Conservation (phyloP, 2,888 invertebrate genomes). For the Sussaba pulchella region DNA sequence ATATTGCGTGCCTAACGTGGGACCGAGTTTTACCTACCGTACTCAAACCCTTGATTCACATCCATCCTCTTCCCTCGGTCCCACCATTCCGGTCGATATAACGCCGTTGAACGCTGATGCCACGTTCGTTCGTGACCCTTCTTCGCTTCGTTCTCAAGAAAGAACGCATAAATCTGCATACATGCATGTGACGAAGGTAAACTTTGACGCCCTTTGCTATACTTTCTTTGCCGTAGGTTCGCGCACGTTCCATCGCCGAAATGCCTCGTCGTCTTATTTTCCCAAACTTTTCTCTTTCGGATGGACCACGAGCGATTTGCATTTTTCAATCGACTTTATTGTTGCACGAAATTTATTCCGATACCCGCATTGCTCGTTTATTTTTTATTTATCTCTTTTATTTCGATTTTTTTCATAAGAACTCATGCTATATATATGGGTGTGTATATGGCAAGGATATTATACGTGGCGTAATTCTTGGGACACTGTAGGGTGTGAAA, state of each 20-base stretch:
- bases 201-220: slow-evolving; percentile 74
- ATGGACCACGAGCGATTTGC: slow-evolving; percentile 45
- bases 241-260: slow-evolving; percentile 59
- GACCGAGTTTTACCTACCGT: slow-evolving; percentile 44
- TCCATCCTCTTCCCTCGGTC: slow-evolving; percentile 38
- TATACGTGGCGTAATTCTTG: slow-evolving; percentile 4
- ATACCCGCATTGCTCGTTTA: slow-evolving; percentile 62
- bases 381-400: no score
- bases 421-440: slow-evolving; percentile 17
- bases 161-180: slow-evolving; percentile 82
- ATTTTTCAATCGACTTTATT: slow-evolving; percentile 67
- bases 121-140: slow-evolving; percentile 38
- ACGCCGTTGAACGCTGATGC: background rate
- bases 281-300: slow-evolving; percentile 59
- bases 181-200: slow-evolving; percentile 80
- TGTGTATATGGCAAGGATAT: background rate
- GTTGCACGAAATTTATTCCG: slow-evolving; percentile 63
- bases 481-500: slow-evolving; percentile 45
- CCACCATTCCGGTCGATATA: slow-evolving; percentile 40
- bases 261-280: slow-evolving; percentile 32
- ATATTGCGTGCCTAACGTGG: slow-evolving; percentile 59
- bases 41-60: slow-evolving; percentile 59
- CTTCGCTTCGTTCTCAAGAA: slow-evolving; percentile 69
- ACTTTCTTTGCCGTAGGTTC: slow-evolving; percentile 61
- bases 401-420: slow-evolving; percentile 33